phyloP scores from a whole-genome alignment of 2,113 vertebrate species.

The Elephantulus edwardii region DNA sequence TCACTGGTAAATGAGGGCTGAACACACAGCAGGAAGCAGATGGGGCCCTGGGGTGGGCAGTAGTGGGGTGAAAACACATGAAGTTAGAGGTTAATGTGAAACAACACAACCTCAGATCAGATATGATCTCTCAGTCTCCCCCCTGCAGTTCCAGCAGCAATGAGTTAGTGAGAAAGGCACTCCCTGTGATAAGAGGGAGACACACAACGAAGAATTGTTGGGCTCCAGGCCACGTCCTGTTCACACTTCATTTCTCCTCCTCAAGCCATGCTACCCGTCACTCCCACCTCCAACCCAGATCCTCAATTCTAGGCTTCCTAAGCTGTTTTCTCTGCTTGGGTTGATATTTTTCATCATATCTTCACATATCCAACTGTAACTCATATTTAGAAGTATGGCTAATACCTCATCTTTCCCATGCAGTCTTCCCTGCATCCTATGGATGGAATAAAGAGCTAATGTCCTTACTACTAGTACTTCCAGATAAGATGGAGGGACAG shows the following conservation, averaged over 20 bases:
- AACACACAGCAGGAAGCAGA: not conserved
- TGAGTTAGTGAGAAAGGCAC: not conserved
- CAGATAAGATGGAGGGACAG: too few species aligned
- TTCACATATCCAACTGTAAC: too few species aligned
- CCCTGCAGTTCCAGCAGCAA: not conserved
- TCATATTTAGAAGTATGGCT: too few species aligned
- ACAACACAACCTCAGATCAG: not conserved
- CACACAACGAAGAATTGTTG: not conserved
- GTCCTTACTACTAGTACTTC: too few species aligned
- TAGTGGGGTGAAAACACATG: too few species aligned
- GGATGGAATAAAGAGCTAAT: too few species aligned
- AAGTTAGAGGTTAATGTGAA: not conserved
- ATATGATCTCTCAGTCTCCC: not conserved
- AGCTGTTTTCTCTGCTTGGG: not conserved
- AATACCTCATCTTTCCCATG: too few species aligned
- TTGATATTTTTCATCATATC: too few species aligned
- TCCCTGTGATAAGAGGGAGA: not conserved
- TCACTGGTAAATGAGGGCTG: not conserved
- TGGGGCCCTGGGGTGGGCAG: not conserved
- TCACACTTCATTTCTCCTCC: not conserved
- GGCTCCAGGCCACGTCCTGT: not conserved
- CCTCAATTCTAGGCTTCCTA: not conserved
- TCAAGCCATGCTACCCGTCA: not conserved
- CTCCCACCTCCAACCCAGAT: not conserved
- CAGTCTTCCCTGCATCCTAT: too few species aligned